Conservation (phyloP, 2,113 vertebrate species). For the Onychorhynchus coronatus region DNA sequence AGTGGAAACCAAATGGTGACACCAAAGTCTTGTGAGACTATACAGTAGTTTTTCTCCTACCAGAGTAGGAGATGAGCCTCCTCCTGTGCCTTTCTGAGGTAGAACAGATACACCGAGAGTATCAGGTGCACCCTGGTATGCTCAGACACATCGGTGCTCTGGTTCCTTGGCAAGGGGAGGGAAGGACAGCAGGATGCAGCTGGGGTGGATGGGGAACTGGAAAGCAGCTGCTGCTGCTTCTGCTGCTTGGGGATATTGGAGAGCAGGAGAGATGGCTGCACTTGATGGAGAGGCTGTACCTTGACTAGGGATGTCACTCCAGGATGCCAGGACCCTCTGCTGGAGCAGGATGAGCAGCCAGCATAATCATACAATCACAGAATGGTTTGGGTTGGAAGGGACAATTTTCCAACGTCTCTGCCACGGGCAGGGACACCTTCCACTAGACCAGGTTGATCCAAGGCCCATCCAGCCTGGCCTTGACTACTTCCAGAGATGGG, state of each 20-base stretch:
- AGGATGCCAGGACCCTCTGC: neutral
- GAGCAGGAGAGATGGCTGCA: neutral
- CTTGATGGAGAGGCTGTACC: neutral
- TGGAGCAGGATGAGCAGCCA: neutral
- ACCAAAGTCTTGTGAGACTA: neutral
- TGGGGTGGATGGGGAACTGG: neutral
- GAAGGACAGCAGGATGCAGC: neutral
- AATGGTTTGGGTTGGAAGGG: neutral
- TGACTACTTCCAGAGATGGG: neutral
- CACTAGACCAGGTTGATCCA: neutral
- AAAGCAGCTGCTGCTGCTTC: neutral
- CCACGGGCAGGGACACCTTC: neutral
- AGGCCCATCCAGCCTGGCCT: neutral
- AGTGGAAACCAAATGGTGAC: conserved; percentile 48
- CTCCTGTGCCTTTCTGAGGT: conserved; percentile 26
- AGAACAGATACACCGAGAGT: conserved; percentile 8
- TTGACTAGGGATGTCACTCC: neutral
- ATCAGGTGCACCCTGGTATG: rapidly evolving
- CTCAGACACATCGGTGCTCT: neutral
- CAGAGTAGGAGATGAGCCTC: conserved; percentile 3
- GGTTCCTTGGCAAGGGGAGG: neutral
- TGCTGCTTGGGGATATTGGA: neutral
- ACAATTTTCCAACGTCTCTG: neutral
- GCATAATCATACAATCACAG: neutral
- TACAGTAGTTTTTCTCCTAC: conserved; percentile 45